A percentile compares a stretch with the other conserved stretches of the same genome.
Evolutionary conservation across 2,113 vertebrate species (phyloP).

Genomic region (Bubo blakistoni): DNA sequence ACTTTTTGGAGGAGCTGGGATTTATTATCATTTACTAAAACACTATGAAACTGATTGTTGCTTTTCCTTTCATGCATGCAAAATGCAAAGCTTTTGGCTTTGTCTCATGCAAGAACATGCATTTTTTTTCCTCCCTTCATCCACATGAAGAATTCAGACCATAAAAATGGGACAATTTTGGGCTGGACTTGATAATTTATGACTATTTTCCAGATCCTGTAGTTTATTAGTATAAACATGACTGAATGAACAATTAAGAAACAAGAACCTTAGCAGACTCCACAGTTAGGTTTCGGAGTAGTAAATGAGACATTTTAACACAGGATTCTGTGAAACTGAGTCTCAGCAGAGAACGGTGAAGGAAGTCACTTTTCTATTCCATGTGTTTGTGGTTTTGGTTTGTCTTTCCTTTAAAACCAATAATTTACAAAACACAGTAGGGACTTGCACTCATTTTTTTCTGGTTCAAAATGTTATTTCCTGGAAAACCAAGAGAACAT

Average conservation of each 20-base stretch:
- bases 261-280: neutral
- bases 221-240: neutral
- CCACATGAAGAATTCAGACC: neutral
- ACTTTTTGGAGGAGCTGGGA: neutral
- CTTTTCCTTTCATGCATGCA: neutral
- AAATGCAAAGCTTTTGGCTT: neutral
- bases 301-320: neutral
- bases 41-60: neutral
- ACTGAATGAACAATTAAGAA: neutral
- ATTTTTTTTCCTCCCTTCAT: neutral
- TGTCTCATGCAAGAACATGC: fast-evolving
- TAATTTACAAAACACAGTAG: neutral
- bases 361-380: neutral
- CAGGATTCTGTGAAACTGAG: neutral
- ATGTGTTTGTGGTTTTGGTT: neutral
- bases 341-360: neutral
- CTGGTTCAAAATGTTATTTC: neutral
- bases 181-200: neutral
- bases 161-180: neutral
- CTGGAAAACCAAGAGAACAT: neutral
- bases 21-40: neutral
- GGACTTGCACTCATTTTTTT: neutral
- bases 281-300: neutral
- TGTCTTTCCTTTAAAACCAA: neutral
- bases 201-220: neutral